Conservation (phyloP, 2,888 invertebrate species). For the Oscheius sp. region DNA sequence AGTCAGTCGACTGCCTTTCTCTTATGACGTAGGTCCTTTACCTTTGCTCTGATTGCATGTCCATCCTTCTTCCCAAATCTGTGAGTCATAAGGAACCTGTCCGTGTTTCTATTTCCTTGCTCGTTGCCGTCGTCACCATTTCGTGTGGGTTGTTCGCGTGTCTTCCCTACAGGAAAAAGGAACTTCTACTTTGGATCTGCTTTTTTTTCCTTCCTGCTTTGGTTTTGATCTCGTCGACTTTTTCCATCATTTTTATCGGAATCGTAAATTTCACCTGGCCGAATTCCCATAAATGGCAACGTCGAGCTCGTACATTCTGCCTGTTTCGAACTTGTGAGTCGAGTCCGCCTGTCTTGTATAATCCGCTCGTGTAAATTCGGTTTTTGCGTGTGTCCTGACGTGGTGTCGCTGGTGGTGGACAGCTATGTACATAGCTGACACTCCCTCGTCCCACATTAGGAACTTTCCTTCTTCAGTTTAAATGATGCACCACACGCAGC, state of each 20-base stretch:
- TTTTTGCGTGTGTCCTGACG: constrained; percentile 15
- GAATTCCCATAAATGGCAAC: not conserved
- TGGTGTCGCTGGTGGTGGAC: not conserved
- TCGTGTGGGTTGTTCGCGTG: no score
- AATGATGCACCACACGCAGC: not conserved
- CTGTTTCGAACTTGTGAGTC: not conserved
- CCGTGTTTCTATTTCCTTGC: no score
- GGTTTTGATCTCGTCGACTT: not conserved
- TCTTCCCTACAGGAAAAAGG: no score
- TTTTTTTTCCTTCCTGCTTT: no score
- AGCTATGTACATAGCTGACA: constrained; percentile 23
- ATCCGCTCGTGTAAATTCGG: constrained; percentile 8
- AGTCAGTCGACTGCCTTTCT: no score
- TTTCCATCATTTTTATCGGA: not conserved
- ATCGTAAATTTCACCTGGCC: not conserved
- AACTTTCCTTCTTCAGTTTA: not conserved
- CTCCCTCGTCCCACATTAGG: not conserved
- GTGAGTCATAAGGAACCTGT: no score
- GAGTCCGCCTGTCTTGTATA: not conserved
- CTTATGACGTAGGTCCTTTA: no score
- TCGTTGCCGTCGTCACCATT: no score
- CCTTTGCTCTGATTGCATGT: no score
- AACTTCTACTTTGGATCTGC: no score
- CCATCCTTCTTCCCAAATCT: no score
- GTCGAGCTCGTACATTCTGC: not conserved